Evolutionary conservation across 2,797 vertebrate genomes (phyloP), one percentile per base, ranked within the genome.

Genomic region (Semaprochilodus insignis): DNA sequence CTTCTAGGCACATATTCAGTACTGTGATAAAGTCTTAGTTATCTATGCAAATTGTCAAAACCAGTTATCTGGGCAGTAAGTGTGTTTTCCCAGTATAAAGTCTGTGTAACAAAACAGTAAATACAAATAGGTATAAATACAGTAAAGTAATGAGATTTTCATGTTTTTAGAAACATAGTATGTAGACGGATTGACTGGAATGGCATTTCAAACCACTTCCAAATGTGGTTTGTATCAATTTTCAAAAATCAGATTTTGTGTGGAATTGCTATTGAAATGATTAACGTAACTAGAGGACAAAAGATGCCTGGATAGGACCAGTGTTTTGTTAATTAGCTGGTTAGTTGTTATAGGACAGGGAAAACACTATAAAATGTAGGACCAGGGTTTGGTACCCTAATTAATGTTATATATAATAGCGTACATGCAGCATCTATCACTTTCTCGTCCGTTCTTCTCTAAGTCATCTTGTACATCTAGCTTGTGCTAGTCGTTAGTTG

Each of bases 371-470:
- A 25, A 57, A 21, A n/a, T 57, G 55, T 6, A 7, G 0, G 21
- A 59, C 57, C 57, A 59, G 17, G 19, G 19, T 55, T 55, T 4
- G 16, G 54, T 10, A n/a, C 51, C 65, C 54, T 27, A 59, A 19
- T 40, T 31, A 78, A 19, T 71, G 31, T 31, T 31, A 60, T 48
- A 57, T 57, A 40, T 21, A 11, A 62, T 62, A 31, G 31, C 31
- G 31, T 25, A 10, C 3, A 23, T 19, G 52, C 44, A 54, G 23
- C 27, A 63, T 73, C 21, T 6, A 0, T 69, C 21, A 69, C 52
- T 36, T 25, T 48, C 25, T 80, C 13, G n/a, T 57, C 48, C n/a
- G 52, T 52, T 81, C 10, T 55, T 75, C 44, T n/a, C 17, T 69
- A 69, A 60, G 25, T 59, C 52, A 44, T 25, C 36, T 7, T 70